phyloP scores from a whole-genome alignment of 2,888 invertebrate species.

The Pachycephus smyrnensis region DNA sequence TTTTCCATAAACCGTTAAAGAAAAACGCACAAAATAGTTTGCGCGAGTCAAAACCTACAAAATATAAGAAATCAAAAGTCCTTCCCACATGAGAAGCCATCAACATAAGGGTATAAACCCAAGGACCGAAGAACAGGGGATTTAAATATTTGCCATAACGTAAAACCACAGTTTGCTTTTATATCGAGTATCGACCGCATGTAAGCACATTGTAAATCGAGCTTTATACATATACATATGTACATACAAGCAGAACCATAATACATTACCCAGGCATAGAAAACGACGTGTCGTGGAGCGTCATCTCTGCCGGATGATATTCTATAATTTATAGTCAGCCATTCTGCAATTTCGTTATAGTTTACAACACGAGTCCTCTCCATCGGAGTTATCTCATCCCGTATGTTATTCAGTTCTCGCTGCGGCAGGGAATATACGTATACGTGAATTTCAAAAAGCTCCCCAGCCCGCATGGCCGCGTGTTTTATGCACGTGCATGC shows the following conservation, averaged over 20 bases:
- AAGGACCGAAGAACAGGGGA: not conserved
- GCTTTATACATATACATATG: not conserved
- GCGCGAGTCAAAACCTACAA: not conserved
- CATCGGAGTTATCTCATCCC: conserved; percentile 23
- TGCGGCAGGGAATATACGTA: not conserved
- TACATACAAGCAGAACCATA: conserved; percentile 22
- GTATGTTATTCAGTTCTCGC: not conserved
- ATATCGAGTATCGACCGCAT: not conserved
- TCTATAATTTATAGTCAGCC: conserved; percentile 35
- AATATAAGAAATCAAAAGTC: not conserved
- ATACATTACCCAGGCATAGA: conserved; percentile 30
- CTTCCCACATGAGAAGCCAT: not conserved
- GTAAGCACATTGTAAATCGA: not conserved
- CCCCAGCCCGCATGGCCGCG: not conserved
- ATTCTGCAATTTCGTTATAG: conserved; percentile 26
- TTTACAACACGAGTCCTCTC: conserved; percentile 20
- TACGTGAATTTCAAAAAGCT: not conserved
- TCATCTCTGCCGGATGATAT: conserved; percentile 27
- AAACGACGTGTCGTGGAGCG: conserved; percentile 26
- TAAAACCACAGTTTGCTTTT: not conserved
- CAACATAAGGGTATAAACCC: not conserved
- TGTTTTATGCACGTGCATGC: not conserved
- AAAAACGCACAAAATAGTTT: not conserved
- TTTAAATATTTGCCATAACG: not conserved
- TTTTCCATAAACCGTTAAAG: not conserved